Percentiles rank a stretch among this genome's conserved stretches.
These are phyloP conservation scores for Brenthis daphne DNA, from an alignment of 2,888 invertebrate species.

Conservation along the genomic window DNA sequence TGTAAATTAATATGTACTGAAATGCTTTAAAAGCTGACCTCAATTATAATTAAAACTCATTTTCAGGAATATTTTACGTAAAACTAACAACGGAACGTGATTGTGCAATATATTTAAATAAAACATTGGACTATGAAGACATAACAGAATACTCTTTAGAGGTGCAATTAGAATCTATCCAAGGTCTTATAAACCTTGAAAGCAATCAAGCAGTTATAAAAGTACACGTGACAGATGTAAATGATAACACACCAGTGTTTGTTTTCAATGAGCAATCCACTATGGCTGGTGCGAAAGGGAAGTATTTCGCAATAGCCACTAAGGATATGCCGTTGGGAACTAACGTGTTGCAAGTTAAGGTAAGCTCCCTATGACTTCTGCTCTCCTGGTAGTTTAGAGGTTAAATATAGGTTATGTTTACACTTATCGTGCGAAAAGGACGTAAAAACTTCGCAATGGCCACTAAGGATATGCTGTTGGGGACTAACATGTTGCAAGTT, in stretches of 20 bases:
- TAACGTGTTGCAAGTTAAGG: slow-evolving; percentile 89
- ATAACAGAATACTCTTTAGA: slow-evolving; percentile 87
- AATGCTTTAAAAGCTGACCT: background rate
- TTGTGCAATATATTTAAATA: slow-evolving; percentile 89
- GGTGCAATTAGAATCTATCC: slow-evolving; percentile 89
- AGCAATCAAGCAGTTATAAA: slow-evolving; percentile 88
- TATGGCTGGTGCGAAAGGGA: slow-evolving; percentile 82
- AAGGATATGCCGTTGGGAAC: slow-evolving; percentile 88
- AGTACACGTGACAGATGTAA: slow-evolving; percentile 92
- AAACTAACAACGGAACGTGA: slow-evolving; percentile 90
- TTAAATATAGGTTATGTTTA: too few species aligned
- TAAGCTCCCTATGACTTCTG: slow-evolving; percentile 47
- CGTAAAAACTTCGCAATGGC: slow-evolving; percentile 46
- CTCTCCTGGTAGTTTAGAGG: too few species aligned
- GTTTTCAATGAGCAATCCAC: slow-evolving; percentile 84
- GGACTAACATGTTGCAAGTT: too few species aligned
- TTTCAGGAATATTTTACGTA: slow-evolving; percentile 86
- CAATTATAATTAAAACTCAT: background rate
- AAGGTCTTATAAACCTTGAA: slow-evolving; percentile 90
- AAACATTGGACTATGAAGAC: slow-evolving; percentile 90
- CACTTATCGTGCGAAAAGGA: slow-evolving; percentile 45
- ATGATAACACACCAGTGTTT: slow-evolving; percentile 94
- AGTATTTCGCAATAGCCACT: slow-evolving; percentile 91
- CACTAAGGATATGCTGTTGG: too few species aligned
- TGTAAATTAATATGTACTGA: background rate